phyloP scores from a whole-genome alignment of 1,140 invertebrate genomes.

The Drosophila ohnishii region DNA sequence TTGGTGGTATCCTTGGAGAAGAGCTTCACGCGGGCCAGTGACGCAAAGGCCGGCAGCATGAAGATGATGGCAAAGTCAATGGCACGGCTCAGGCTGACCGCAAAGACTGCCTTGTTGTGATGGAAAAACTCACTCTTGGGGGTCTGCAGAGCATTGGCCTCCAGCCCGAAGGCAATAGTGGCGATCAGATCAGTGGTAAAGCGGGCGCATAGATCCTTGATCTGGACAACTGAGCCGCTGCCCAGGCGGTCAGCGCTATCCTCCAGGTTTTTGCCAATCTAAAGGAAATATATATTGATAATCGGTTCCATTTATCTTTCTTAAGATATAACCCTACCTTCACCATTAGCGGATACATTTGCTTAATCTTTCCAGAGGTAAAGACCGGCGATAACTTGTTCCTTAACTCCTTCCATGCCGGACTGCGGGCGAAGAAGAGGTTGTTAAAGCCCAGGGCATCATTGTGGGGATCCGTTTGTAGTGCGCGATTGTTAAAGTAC shows the following conservation, averaged over 20 bases:
- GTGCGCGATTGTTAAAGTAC: constrained; percentile 63
- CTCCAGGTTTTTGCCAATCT: constrained; percentile 71
- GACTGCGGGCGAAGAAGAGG: constrained; percentile 66
- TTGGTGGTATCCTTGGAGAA: constrained; percentile 53
- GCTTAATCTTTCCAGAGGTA: constrained; percentile 84
- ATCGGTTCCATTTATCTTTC: neutral
- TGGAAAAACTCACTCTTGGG: constrained; percentile 83
- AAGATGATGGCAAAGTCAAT: constrained; percentile 84
- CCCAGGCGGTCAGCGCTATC: constrained; percentile 18
- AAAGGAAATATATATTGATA: neutral
- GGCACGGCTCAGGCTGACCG: constrained; percentile 83
- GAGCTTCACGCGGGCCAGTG: constrained; percentile 52
- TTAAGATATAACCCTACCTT: constrained; percentile 54
- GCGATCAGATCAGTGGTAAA: constrained; percentile 86
- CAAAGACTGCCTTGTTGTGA: constrained; percentile 83
- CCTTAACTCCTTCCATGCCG: constrained; percentile 84
- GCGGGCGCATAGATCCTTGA: constrained; percentile 83
- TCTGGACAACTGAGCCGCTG: constrained; percentile 5
- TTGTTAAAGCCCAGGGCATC: constrained; percentile 67
- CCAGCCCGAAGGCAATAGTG: constrained; percentile 85
- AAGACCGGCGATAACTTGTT: constrained; percentile 84
- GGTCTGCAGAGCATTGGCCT: constrained; percentile 84
- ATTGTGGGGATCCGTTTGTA: constrained; percentile 57
- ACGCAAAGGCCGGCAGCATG: constrained; percentile 68
- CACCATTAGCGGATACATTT: constrained; percentile 84